Base-by-base conservation (phyloP, 2,888 invertebrate genomes). In the Enoplolaimus lenunculus region DNA sequence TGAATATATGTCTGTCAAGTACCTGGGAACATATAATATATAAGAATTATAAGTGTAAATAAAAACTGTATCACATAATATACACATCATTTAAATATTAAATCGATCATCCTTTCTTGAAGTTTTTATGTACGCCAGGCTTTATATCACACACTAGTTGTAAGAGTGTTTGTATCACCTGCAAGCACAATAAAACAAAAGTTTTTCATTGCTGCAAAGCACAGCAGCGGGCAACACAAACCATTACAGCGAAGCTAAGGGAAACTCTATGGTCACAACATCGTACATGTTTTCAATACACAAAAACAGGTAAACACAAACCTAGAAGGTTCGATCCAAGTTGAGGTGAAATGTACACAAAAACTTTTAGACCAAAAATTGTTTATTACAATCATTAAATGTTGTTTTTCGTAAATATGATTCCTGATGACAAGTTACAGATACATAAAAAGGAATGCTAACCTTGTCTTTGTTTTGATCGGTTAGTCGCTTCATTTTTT, bases 91-190 rank as follows among this genome's bases (percentile, higher is more conserved):
- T n/a, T n/a, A n/a, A n/a, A n/a, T n/a, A n/a, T n/a, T n/a, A n/a
- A n/a, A n/a, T n/a, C n/a, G n/a, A 45, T 45, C 45, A 13, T 45
- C 45, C 7, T 45, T 45, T 45, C 34, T 66, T 66, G 31, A 34
- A 66, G n/a, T 80, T 80, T 74, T 78, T 78, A 65, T 80, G 80
- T 62, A 79, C 75, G 72, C 80, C 78, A 68, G 77, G 76, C 73
- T 76, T 74, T 72, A 77, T 76, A 70, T 77, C 78, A 71, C 78
- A 79, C 29, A 80, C 78, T 57, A 80, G 74, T 70, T 78, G 77
- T 59, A 80, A 75, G 60, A 80, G 75, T 74, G 78, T 77, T 16
- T 78, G 77, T 70, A 80, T 79, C 1, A 78, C 78, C 78, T 78
- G 73, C 26, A 75, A 72, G 2, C 2, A 3, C 28, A n/a, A 67